Evolutionary conservation across 2,797 vertebrate genomes (phyloP), one percentile per base, ranked within the genome.

Genomic region (Sorex maritimensis): DNA sequence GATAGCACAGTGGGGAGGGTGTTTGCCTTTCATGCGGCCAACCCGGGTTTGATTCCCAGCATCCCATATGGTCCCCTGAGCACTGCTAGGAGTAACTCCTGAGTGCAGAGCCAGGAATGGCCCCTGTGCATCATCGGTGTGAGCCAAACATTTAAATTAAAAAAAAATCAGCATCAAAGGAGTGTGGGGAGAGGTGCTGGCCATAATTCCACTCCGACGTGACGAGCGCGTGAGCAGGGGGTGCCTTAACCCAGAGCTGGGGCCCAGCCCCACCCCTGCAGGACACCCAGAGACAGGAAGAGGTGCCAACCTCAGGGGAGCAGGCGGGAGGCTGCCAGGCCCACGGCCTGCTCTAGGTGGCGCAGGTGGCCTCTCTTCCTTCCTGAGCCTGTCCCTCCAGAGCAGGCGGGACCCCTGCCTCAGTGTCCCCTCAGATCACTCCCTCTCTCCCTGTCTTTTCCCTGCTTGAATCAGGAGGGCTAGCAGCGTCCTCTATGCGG

Each of bases 361-460:
- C 5, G 41, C 55, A 65, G 52, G 63, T 2, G 17, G 3, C 34
- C 19, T 19, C 10, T 38, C 26, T 34, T 73, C 41, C 6, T 79
- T 86, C 11, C 63, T 72, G 46, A 67, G 38, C 58, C 17, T 6
- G n/a, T 92, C 58, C 79, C 87, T 55, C 26, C 17, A 90, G 65
- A 87, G 28, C 73, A 55, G 30, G 26, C 3, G 28, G 14, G 65
- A 41, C 46, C 28, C 26, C 38, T 9, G 41, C 23, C 38, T 61
- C 80, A 78, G 0, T 26, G 28, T 67, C 28, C 55, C 13, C 52
- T 38, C 46, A 8, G 46, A 19, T 67, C 26, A 80, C 28, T 78
- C 0, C n/a, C 0, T 84, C 52, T 58, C 41, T 10, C 4, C 15
- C 26, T 11, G 3, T 14, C 44, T 65, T 63, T 5, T 68, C 19